Base-by-base conservation (phyloP, 1,140 invertebrate species). In the Drosophila murphyi region DNA sequence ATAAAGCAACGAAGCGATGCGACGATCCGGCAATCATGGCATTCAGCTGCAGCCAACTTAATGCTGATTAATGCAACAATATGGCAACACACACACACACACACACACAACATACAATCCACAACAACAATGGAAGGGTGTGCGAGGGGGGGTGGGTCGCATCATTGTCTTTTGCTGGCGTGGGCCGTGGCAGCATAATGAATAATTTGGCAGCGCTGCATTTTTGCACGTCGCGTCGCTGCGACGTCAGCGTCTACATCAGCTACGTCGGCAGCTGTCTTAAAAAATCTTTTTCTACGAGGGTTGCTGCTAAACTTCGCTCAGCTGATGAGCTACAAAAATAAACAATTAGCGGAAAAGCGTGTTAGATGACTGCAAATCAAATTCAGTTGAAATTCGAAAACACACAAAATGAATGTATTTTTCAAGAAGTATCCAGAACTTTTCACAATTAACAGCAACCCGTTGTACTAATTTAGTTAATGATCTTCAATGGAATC, bases 161-260 rank as follows among this genome's bases (percentile, higher is more conserved):
- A 54, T 45, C 12, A 28, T 3, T 43, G 39, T 32, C 34, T 39
- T 57, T 60, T 48, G 63, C 50, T 20, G 47, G 41, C 56, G 61
- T 41, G 47, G 67, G 56, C 43, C 28, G 10, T 43, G 50, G 50
- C 55, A 41, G 74, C 52, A 69, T 72, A 70, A 82, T 88, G 83
- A 70, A 88, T 82, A 88, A 76, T 87, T 88, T 77, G 82, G 76
- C 62, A 79, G 83, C 81, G 52, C 56, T 77, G 69, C 82, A 85
- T 86, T 81, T 86, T 85, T 85, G 81, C 81, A 85, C 81, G 82
- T 82, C 60, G 56, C 51, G 82, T 82, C 60, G 56, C 51, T n/a
- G 41, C 41, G 62, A 41, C 55, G 57, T 55, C 67, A 50, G 57
- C 78, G 76, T 70, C 54, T 56, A 32, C 67, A 45, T 7, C 12